Base-by-base conservation (phyloP, 2,113 vertebrate genomes). In the Cebidichthys violaceus region DNA sequence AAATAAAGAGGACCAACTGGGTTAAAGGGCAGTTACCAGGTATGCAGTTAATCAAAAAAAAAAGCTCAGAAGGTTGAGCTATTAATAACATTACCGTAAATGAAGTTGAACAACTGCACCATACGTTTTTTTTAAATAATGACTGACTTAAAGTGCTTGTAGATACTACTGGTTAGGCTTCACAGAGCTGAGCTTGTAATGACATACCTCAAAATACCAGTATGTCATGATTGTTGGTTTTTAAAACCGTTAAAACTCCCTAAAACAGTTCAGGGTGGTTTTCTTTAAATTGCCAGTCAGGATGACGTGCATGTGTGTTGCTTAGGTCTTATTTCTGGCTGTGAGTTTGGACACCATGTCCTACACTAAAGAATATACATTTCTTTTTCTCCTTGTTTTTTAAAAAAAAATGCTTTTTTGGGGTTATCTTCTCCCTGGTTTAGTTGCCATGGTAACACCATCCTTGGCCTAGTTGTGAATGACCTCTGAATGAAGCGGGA, bases 381-480 rank as follows among this genome's bases (percentile, higher is more conserved):
- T 27, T 57, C 41, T 82, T 79, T 1, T 83, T 82, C 29, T 79
- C 27, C 24, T 77, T 80, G 70, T 77, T 69, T 9, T 68, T 68
- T 27, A 0, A 27, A 6, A 27, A 6, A 22, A 31, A 33, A 33
- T 64, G 57, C 13, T 39, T 74, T 82, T 70, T 90, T 86, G 80
- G 80, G 14, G 79, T 77, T 78, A 55, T 80, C 24, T 84, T 82
- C 75, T 81, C 64, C 70, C 79, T 82, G 61, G 81, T 90, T 73
- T 84, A 82, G 92, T 94, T 94, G 75, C 91, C 88, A 94, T 93
- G 84, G 91, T 84, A 93, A 94, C 90, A 71, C 27, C 80, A 92
- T 90, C 86, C 70, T 84, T 93, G 87, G 89, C 92, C 90, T 89
- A 90, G 77, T 95, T 94, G 86, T 90, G 85, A 87, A 77, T 89